Percentiles rank a stretch among this genome's conserved stretches.
These are phyloP conservation scores for Proisotoma minuta DNA, from an alignment of 2,888 invertebrate species.

Conservation along the genomic window DNA sequence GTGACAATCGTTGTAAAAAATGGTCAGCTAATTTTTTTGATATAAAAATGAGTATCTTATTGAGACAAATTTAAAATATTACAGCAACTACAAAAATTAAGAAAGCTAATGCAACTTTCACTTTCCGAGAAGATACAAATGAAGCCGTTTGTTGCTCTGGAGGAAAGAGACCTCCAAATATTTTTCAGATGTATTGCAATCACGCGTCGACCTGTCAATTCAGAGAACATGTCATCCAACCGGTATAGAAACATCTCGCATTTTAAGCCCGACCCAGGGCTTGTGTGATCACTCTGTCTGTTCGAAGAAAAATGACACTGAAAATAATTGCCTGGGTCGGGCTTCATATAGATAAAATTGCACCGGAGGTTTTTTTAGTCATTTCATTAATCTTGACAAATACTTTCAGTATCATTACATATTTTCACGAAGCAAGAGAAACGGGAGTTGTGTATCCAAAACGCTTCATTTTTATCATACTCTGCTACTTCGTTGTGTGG, in stretches of 20 bases:
- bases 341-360: too few relatives aligned
- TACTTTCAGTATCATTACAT: conserved; percentile 5
- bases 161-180: conserved; percentile 35
- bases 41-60: too few relatives aligned
- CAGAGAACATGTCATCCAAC: conserved; percentile 20
- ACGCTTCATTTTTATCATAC: conserved; percentile 16
- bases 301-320: too few relatives aligned
- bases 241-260: background rate
- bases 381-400: background rate
- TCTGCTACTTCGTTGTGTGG: conserved; percentile 27
- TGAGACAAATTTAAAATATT: too few relatives aligned
- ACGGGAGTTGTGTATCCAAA: conserved; percentile 13
- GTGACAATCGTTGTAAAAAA: conserved; percentile 21
- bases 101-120: conserved; percentile 16
- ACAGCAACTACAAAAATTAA: background rate
- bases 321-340: too few relatives aligned
- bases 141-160: conserved; percentile 40
- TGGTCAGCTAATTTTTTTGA: too few relatives aligned
- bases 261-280: background rate
- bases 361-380: too few relatives aligned
- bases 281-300: too few relatives aligned
- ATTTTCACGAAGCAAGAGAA: background rate
- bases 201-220: conserved; percentile 36
- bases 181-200: conserved; percentile 35
- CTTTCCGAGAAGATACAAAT: conserved; percentile 29